Percentiles rank a stretch among this genome's conserved stretches.
Conservation (phyloP, 37 sponge, comb jelly and placozoan species). For the Halichondria panicea region DNA sequence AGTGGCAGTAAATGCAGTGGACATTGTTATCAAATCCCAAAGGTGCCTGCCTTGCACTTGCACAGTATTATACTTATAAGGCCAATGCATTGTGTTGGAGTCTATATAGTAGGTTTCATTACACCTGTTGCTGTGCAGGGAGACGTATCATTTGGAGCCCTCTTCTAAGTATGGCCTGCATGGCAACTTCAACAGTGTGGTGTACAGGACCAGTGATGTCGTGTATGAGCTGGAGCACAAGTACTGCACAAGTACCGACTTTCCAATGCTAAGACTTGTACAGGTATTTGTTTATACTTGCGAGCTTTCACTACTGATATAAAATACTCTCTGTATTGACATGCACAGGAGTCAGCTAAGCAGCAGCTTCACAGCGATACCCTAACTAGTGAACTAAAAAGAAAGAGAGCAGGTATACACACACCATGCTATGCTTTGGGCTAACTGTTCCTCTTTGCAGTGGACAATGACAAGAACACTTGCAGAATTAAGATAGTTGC, state of each 20-base stretch:
- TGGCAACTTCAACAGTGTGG: conserved; percentile 5
- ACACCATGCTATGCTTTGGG: not conserved
- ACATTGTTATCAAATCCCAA: not conserved
- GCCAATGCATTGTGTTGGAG: not conserved
- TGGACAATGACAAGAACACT: conserved; percentile 23
- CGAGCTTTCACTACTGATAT: not conserved
- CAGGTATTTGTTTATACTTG: conserved; percentile 3
- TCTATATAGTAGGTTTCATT: not conserved
- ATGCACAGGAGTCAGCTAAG: not conserved
- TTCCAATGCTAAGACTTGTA: conserved; percentile 3
- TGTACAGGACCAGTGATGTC: conserved; percentile 63
- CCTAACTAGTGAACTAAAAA: not conserved
- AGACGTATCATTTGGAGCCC: conserved; percentile 45
- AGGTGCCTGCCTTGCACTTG: not conserved
- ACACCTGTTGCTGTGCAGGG: conserved; percentile 13
- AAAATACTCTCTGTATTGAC: not conserved
- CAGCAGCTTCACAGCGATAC: not conserved
- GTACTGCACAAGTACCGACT: conserved; percentile 1
- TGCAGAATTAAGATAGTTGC: conserved; percentile 50
- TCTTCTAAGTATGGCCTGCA: not conserved
- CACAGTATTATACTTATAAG: not conserved
- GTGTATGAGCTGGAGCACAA: conserved; percentile 10
- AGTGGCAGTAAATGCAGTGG: not conserved
- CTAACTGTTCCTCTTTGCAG: too few relatives aligned
- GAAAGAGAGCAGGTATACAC: conserved; percentile 4